Percentiles rank a stretch among this genome's conserved stretches.
Conservation (phyloP, 1,140 invertebrate species). For the Drosophila sulfurigaster region DNA sequence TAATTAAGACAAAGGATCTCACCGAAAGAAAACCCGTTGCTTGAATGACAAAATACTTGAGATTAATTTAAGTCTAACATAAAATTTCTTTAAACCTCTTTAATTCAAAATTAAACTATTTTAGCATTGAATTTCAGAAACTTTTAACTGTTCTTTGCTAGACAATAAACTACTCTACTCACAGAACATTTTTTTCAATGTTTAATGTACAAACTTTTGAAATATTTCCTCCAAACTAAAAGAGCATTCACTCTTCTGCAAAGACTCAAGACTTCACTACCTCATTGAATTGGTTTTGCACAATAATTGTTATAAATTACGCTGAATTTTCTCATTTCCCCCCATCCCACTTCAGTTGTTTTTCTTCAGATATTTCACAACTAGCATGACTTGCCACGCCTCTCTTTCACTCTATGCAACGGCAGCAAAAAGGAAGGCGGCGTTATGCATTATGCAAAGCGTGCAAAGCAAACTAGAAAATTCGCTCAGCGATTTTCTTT, state of each 20-base stretch:
- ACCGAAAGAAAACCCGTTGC: too few relatives aligned
- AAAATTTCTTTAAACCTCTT: too few relatives aligned
- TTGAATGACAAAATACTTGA: too few relatives aligned
- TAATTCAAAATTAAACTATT: too few relatives aligned
- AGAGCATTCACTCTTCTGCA: neutral
- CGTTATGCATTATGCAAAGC: conserved; percentile 62
- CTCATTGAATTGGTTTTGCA: neutral
- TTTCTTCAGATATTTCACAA: conserved; percentile 39
- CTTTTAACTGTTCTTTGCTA: too few relatives aligned
- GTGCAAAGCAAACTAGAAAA: conserved; percentile 29
- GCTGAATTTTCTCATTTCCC: conserved; percentile 17
- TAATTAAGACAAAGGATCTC: too few relatives aligned
- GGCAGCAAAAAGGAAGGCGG: neutral
- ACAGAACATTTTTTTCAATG: too few relatives aligned
- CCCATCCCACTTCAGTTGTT: neutral
- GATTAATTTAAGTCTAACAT: too few relatives aligned
- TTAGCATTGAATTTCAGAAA: too few relatives aligned
- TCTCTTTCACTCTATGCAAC: neutral
- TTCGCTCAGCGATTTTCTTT: conserved; percentile 38
- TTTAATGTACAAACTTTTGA: too few relatives aligned
- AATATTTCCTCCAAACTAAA: neutral
- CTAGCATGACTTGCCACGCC: conserved; percentile 33
- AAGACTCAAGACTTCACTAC: too few relatives aligned
- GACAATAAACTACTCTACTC: too few relatives aligned
- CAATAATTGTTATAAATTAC: conserved; percentile 47